A percentile compares a stretch with the other conserved stretches of the same genome.
These are phyloP conservation scores for Phenganax marumi DNA, from an alignment of 92 coral and sea anemone genomes.

Conservation along the genomic window DNA sequence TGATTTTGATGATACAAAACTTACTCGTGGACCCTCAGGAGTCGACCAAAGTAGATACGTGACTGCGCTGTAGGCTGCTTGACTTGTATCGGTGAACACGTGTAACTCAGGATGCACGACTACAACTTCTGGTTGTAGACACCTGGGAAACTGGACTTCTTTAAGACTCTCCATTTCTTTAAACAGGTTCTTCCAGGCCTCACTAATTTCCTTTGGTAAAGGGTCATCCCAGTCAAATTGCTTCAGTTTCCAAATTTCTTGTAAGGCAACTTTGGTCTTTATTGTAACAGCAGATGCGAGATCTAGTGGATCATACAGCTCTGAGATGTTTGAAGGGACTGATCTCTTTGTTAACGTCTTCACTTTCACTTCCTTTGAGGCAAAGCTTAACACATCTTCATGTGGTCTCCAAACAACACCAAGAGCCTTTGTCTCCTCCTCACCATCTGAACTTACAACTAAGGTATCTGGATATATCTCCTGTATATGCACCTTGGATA, in stretches of 20 bases:
- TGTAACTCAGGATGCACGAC: conserved; percentile 22
- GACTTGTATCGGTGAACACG: conserved; percentile 54
- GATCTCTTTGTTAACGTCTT: conserved; percentile 45
- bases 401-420: conserved; percentile 53
- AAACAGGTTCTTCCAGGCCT: conserved; percentile 28
- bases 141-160: not conserved
- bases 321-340: conserved; percentile 48
- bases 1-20: conserved; percentile 26
- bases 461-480: not conserved
- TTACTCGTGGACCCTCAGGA: conserved; percentile 40
- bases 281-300: conserved; percentile 54
- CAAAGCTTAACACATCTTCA: conserved; percentile 28
- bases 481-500: not conserved
- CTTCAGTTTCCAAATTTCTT: conserved; percentile 48
- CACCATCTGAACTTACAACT: conserved; percentile 48
- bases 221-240: conserved; percentile 64
- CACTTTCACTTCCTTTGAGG: conserved; percentile 40
- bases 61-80: conserved; percentile 56
- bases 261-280: conserved; percentile 48
- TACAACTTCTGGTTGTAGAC: not conserved
- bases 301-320: conserved; percentile 54
- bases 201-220: conserved; percentile 39
- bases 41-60: conserved; percentile 55
- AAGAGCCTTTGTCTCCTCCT: conserved; percentile 40
- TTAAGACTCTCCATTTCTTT: conserved; percentile 40